These are phyloP conservation scores for Chrysomela aeneicollis DNA, from an alignment of 2,888 invertebrate species.

Conservation along the genomic window DNA sequence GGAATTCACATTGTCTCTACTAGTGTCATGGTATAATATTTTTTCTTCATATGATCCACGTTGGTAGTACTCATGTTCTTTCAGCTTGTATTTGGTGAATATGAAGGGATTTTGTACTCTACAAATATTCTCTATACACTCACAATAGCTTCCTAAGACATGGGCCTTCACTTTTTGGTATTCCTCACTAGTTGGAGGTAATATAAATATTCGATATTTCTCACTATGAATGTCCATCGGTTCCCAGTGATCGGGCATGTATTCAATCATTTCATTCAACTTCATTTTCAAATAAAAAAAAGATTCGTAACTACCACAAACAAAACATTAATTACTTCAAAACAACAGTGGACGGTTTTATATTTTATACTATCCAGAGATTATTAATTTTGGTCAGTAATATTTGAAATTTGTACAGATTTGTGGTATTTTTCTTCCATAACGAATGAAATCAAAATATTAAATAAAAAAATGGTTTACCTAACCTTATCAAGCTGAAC, in stretches of 20 bases:
- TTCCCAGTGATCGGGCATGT: background rate
- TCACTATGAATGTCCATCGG: constrained; percentile 34
- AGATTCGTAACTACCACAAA: too few species aligned
- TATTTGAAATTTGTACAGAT: too few species aligned
- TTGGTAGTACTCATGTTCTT: constrained; percentile 46
- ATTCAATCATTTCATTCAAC: background rate
- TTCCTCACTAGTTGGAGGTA: constrained; percentile 30
- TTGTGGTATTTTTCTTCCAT: too few species aligned
- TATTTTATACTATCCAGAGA: too few species aligned
- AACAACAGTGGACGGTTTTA: too few species aligned
- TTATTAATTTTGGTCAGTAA: too few species aligned
- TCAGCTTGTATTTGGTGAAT: constrained; percentile 47
- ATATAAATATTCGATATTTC: constrained; percentile 30
- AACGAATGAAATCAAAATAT: too few species aligned
- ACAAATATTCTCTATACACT: constrained; percentile 36
- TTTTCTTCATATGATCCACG: constrained; percentile 33
- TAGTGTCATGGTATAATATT: constrained; percentile 50
- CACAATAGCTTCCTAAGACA: constrained; percentile 27
- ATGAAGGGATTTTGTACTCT: constrained; percentile 49
- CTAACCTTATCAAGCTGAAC: too few species aligned
- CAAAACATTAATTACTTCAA: too few species aligned
- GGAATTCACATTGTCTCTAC: constrained; percentile 43
- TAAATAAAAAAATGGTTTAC: too few species aligned
- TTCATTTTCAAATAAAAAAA: background rate
- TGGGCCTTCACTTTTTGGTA: constrained; percentile 19